A percentile compares a stretch with the other conserved stretches of the same genome.
These are phyloP conservation scores for Diarsia brunnea DNA, from an alignment of 2,888 invertebrate species.

Conservation along the genomic window DNA sequence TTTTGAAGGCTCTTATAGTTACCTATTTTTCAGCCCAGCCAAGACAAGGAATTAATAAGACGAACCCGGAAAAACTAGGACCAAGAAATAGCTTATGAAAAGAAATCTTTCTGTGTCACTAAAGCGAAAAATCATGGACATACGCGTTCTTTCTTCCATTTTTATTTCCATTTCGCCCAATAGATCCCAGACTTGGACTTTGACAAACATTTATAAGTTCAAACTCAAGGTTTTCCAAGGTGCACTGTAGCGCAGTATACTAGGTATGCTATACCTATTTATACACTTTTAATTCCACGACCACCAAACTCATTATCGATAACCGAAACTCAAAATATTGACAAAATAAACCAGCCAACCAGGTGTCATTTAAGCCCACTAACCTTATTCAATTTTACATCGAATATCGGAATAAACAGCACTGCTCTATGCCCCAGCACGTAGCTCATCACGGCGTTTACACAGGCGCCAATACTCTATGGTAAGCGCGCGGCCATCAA, in stretches of 20 bases:
- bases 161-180: neutral
- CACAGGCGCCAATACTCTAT: constrained; percentile 74
- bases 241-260: no score
- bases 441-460: constrained; percentile 79
- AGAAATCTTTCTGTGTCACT: neutral
- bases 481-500: constrained; percentile 62
- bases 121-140: neutral
- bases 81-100: neutral
- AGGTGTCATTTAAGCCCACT: constrained; percentile 42
- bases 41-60: neutral
- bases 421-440: constrained; percentile 75
- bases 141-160: neutral
- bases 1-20: neutral
- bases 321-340: constrained; percentile 42
- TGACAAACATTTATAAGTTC: neutral
- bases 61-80: neutral
- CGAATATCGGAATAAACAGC: constrained; percentile 63
- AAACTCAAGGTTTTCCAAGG: neutral
- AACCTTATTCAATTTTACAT: constrained; percentile 56
- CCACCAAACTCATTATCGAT: constrained; percentile 11
- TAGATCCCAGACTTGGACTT: neutral
- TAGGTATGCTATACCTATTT: no score
- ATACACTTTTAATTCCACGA: neutral
- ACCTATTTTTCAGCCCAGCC: neutral
- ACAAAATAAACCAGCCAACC: constrained; percentile 29